A percentile compares a stretch with the other conserved stretches of the same genome.
Evolutionary conservation across 2,113 vertebrate genomes (phyloP).

Genomic region (Triplophysa tibetana): DNA sequence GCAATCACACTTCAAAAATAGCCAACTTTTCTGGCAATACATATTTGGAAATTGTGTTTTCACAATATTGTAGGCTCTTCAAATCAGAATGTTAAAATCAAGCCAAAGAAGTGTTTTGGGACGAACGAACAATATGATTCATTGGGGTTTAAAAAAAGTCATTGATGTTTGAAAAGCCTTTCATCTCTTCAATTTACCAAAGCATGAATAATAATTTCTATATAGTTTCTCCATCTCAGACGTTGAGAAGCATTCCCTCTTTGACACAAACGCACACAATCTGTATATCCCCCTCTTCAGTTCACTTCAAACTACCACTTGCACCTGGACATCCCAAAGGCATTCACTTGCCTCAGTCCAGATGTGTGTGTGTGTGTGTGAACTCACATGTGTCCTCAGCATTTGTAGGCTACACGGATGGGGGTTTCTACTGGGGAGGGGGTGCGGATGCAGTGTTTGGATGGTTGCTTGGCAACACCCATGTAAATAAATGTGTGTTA

Average conservation of each 20-base stretch:
- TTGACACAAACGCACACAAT: neutral
- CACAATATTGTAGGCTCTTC: no score
- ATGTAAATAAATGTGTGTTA: slow-evolving; percentile 65
- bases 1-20: neutral
- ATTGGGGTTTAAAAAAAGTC: no score
- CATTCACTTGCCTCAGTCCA: slow-evolving; percentile 47
- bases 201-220: no score
- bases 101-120: no score
- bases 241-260: slow-evolving; percentile 19
- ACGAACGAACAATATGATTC: no score
- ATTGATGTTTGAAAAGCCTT: no score
- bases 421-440: slow-evolving; percentile 46
- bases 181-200: no score
- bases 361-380: slow-evolving; percentile 50
- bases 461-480: slow-evolving; percentile 64
- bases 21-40: no score
- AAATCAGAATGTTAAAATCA: no score
- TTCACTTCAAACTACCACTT: slow-evolving; percentile 49
- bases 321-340: slow-evolving; percentile 64
- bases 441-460: slow-evolving; percentile 61
- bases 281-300: neutral
- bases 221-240: neutral
- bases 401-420: slow-evolving; percentile 45
- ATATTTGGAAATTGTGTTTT: no score
- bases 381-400: slow-evolving; percentile 49